These are phyloP conservation scores for Steinernema carpocapsae DNA, from an alignment of 2,888 invertebrate species.

Conservation along the genomic window DNA sequence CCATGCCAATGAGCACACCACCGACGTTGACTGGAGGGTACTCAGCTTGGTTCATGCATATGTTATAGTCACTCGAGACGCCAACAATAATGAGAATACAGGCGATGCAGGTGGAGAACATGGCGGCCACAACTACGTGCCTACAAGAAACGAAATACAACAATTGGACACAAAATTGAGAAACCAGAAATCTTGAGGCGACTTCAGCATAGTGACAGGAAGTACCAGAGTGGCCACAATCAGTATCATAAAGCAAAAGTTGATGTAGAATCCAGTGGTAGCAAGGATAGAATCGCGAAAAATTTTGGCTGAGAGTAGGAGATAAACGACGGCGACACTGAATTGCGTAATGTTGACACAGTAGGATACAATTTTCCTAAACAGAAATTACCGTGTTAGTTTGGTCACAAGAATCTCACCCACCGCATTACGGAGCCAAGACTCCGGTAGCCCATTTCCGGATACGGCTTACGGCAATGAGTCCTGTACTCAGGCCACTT, in stretches of 20 bases:
- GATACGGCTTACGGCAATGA: conserved; percentile 66
- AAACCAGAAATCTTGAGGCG: not conserved
- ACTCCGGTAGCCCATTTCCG: conserved; percentile 65
- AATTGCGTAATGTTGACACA: conserved; percentile 46
- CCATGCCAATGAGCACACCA: conserved; percentile 41
- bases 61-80: not conserved
- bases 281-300: conserved; percentile 52
- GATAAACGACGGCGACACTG: conserved; percentile 65
- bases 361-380: not conserved
- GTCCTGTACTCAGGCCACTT: conserved; percentile 53
- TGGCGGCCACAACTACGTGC: not conserved
- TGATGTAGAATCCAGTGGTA: conserved; percentile 37
- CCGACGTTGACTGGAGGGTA: not conserved
- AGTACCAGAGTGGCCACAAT: not conserved
- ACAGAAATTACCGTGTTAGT: not conserved
- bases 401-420: not conserved
- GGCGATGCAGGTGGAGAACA: conserved; percentile 6
- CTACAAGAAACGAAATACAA: not conserved
- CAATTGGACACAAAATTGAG: not conserved
- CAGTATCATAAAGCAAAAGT: not conserved
- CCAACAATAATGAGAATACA: not conserved
- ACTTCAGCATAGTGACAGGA: not conserved
- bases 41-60: not conserved
- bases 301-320: conserved; percentile 65
- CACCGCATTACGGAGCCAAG: conserved; percentile 54